Evolutionary conservation across 2,888 invertebrate species (phyloP), one percentile per base, ranked within the genome.

Genomic region (Cepaea hortensis): DNA sequence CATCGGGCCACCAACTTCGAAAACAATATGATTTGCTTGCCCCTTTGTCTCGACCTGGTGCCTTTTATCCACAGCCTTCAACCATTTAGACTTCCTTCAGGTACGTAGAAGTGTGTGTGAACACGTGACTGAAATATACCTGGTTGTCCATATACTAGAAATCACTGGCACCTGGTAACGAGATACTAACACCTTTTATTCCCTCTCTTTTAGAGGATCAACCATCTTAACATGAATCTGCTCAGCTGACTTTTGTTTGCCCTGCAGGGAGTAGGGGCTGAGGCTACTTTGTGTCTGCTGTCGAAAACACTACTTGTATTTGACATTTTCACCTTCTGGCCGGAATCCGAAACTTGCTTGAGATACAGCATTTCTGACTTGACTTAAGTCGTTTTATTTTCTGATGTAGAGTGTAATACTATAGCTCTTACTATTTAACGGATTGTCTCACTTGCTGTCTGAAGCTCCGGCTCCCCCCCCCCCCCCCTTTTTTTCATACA

Each of bases 111-210:
- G n/a, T 9, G 68, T 68, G 72, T 72, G 6, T 72, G n/a, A 72
- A 72, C 72, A 72, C 72, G 72, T 72, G 72, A 72, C 72, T 72
- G 72, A 4, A 72, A 72, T 72, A n/a, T 23, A 72, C 9, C n/a
- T 23, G 3, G n/a, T 9, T 72, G 72, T 72, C 7, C 72, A 72
- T 72, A 72, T 23, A 72, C 23, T 9, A n/a, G 23, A 72, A 23
- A 72, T 72, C 23, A 72, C 9, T 72, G 9, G 9, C 72, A 72
- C 72, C 20, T 72, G 72, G 72, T n/a, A 72, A 72, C 72, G 23
- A 72, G 72, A 72, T 72, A 72, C n/a, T 72, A 72, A 72, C 9
- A 72, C 72, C 9, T 23, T n/a, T 72, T 72, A 35, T 18, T 48
- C 20, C 35, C 50, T 18, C 76, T 70, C 70, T 70, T 23, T 15